A percentile compares a stretch with the other conserved stretches of the same genome.
Conservation (phyloP, 2,888 invertebrate species). For the Nomada hirtipes region DNA sequence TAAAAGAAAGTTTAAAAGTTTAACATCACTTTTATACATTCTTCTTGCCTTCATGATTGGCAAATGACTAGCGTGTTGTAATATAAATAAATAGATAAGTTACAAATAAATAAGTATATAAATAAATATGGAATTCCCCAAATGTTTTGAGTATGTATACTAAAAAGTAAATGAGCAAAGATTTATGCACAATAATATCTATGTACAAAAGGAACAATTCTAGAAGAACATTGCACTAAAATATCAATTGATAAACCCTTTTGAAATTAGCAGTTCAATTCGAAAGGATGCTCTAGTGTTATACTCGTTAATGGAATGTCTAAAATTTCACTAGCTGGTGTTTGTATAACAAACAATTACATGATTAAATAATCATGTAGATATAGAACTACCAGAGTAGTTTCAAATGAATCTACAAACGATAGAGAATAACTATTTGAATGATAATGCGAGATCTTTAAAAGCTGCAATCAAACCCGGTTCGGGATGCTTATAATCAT, state of each 20-base stretch:
- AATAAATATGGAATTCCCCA: slow-evolving; percentile 47
- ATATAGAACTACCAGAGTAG: slow-evolving; percentile 57
- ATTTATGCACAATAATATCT: slow-evolving; percentile 51
- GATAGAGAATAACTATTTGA: slow-evolving; percentile 35
- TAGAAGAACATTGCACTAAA: slow-evolving; percentile 80
- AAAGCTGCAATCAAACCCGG: slow-evolving; percentile 42
- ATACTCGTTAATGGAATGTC: slow-evolving; percentile 63
- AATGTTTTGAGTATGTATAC: slow-evolving; percentile 30
- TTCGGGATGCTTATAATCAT: slow-evolving; percentile 32
- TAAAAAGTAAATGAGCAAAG: slow-evolving; percentile 45
- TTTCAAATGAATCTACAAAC: slow-evolving; percentile 45
- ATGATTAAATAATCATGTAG: slow-evolving; percentile 58
- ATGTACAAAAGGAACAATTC: slow-evolving; percentile 69
- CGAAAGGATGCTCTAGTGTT: slow-evolving; percentile 44
- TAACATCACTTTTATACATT: slow-evolving; percentile 41
- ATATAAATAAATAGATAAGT: slow-evolving; percentile 57
- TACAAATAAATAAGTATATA: slow-evolving; percentile 62
- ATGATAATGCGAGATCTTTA: slow-evolving; percentile 54
- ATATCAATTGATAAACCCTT: slow-evolving; percentile 69
- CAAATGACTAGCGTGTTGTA: slow-evolving; percentile 44
- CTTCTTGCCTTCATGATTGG: slow-evolving; percentile 24
- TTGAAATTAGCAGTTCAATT: slow-evolving; percentile 56
- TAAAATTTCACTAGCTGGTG: slow-evolving; percentile 71
- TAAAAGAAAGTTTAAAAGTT: slow-evolving; percentile 56
- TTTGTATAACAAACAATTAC: slow-evolving; percentile 72